These are phyloP conservation scores for Cinclus cinclus DNA, from an alignment of 2,113 vertebrate genomes.

Conservation along the genomic window DNA sequence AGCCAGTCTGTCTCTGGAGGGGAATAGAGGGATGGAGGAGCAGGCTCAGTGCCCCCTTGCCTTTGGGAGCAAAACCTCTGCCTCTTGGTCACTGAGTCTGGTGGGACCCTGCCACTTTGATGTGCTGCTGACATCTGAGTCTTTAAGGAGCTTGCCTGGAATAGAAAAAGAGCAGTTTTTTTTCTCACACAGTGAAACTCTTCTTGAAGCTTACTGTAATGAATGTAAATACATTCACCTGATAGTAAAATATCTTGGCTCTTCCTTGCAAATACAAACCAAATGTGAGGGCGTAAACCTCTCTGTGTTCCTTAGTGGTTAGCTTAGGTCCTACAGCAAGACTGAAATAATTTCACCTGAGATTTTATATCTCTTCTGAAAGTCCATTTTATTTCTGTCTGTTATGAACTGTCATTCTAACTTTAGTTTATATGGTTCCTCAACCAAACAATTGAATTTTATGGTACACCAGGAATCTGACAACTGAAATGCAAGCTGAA, in stretches of 20 bases:
- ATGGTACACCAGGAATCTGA: background rate
- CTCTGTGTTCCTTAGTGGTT: background rate
- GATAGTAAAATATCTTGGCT: background rate
- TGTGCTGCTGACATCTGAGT: background rate
- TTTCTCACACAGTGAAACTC: background rate
- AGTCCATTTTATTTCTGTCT: background rate
- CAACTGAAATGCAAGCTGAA: background rate
- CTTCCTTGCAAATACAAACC: background rate
- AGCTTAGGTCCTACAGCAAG: background rate
- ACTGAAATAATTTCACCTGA: background rate
- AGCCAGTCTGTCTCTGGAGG: background rate
- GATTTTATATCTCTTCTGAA: background rate
- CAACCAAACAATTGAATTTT: background rate
- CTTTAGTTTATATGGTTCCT: background rate
- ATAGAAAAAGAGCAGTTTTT: background rate
- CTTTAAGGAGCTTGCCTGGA: background rate
- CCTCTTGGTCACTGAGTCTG: background rate
- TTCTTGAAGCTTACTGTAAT: background rate
- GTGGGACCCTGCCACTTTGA: background rate
- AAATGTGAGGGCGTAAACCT: background rate
- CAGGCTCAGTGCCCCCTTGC: background rate
- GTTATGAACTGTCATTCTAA: background rate
- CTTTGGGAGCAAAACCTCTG: background rate
- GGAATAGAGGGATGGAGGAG: fast-evolving
- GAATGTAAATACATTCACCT: background rate